Evolutionary conservation across 2,797 vertebrate species (phyloP).

Genomic region (Tangara arthus): DNA sequence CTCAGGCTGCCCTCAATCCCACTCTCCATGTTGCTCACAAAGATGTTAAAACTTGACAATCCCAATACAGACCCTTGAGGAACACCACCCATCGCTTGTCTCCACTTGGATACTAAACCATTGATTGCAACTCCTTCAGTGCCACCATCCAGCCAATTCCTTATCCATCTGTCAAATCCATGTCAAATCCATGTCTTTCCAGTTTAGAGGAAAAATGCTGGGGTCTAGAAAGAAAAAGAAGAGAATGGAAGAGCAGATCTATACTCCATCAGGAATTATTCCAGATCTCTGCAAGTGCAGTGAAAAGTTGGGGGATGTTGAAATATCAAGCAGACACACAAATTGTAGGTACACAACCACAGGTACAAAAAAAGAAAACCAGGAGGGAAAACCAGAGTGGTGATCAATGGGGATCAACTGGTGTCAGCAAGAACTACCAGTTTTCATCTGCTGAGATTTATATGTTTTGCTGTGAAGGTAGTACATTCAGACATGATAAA

Average conservation of each 20-base stretch:
- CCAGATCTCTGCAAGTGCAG: not conserved
- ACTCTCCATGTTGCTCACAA: not conserved
- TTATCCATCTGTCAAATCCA: not conserved
- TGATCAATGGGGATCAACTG: accelerated
- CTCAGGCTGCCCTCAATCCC: not conserved
- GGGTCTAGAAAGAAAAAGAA: not conserved
- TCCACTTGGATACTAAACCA: not conserved
- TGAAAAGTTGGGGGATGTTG: not conserved
- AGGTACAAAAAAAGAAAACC: not conserved
- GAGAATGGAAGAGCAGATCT: not conserved
- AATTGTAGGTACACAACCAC: not conserved
- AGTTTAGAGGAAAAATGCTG: not conserved
- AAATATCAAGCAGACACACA: not conserved
- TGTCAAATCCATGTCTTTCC: not conserved
- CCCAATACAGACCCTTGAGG: not conserved
- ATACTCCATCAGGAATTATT: not conserved
- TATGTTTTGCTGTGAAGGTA: not conserved
- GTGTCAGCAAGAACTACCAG: not conserved
- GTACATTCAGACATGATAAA: not conserved
- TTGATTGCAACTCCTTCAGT: not conserved
- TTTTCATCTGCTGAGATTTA: not conserved
- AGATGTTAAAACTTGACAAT: not conserved
- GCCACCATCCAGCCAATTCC: not conserved
- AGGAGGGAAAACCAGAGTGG: not conserved
- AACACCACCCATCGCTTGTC: accelerated